A percentile compares a stretch with the other conserved stretches of the same genome.
phyloP scores from a whole-genome alignment of 2,113 vertebrate species.

The Microtus richardsoni region DNA sequence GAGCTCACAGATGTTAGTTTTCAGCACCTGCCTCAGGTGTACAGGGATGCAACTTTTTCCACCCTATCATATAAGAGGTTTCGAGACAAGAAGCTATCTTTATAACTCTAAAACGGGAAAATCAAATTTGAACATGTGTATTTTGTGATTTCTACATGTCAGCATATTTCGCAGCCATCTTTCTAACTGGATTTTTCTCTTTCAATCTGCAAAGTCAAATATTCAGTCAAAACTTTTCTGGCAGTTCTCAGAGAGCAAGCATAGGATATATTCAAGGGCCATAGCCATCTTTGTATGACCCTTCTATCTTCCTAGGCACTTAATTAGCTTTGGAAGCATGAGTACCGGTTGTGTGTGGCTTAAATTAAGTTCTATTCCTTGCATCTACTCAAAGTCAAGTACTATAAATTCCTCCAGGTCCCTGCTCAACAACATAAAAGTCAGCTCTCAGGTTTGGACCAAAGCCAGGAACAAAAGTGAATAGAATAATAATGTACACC shows the following conservation, averaged over 20 bases:
- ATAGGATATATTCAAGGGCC: background rate
- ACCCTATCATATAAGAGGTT: background rate
- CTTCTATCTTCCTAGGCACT: background rate
- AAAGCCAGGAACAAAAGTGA: background rate
- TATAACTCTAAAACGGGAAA: constrained; percentile 4
- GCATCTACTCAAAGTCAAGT: background rate
- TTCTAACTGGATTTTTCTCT: constrained; percentile 34
- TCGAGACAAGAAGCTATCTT: constrained; percentile 23
- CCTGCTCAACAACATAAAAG: background rate
- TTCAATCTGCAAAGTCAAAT: constrained; percentile 51
- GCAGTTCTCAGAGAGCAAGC: background rate
- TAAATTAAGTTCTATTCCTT: constrained; percentile 2
- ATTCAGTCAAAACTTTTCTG: constrained; percentile 33
- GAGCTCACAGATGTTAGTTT: constrained; percentile 1
- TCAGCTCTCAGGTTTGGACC: background rate
- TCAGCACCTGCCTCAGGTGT: background rate
- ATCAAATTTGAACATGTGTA: background rate
- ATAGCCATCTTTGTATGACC: background rate
- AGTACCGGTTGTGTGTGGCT: background rate
- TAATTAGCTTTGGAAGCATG: background rate
- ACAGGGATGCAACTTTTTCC: background rate
- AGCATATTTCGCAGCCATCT: constrained; percentile 38
- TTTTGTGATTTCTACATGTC: constrained; percentile 12
- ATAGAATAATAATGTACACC: background rate
- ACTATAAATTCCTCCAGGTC: background rate